Evolutionary conservation across 2,797 vertebrate genomes (phyloP), one percentile per base, ranked within the genome.

Genomic region (Chelmon rostratus): DNA sequence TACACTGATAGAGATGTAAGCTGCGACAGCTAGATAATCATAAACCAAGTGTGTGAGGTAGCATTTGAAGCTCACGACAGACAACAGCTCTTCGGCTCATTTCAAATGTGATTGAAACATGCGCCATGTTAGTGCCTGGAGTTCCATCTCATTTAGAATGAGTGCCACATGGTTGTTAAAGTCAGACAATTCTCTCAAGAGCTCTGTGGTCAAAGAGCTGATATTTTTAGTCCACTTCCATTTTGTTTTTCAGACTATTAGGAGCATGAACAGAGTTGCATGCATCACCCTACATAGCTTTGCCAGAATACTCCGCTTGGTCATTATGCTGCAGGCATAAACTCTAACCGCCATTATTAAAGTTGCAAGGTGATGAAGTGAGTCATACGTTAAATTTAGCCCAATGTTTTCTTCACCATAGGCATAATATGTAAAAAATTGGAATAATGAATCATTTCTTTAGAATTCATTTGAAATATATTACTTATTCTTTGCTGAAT

Each of bases 331-430:
- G 58, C 66, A 67, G 71, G 44, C 66, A 46, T 38, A 68, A 80
- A 79, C 56, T 66, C 61, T 54, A 66, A 40, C 31, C 15, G 5
- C 49, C 54, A 64, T 77, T 84, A 71, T 79, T 73, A 73, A 64
- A 78, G 76, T 68, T 6, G 35, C 53, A 79, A 62, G 54, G 76
- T 81, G 58, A 73, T 76, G 44, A 67, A 68, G 15, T 85, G 74
- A 90, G 52, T 90, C 77, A 76, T 38, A 35, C n/a, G 4, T 61
- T 73, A 73, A 62, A 79, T 84, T 64, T 62, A 68, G 54, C 23
- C 16, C 28, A 49, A 35, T 75, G 10, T 73, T 78, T 68, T 68
- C 19, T 65, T 57, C 40, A 62, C 31, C 37, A 33, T 9, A 2
- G 64, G 40, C 28, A 10, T 8, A 47, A 59, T 47, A 68, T 68